phyloP scores from a whole-genome alignment of 2,888 invertebrate genomes.

The Drosophila ustulata region DNA sequence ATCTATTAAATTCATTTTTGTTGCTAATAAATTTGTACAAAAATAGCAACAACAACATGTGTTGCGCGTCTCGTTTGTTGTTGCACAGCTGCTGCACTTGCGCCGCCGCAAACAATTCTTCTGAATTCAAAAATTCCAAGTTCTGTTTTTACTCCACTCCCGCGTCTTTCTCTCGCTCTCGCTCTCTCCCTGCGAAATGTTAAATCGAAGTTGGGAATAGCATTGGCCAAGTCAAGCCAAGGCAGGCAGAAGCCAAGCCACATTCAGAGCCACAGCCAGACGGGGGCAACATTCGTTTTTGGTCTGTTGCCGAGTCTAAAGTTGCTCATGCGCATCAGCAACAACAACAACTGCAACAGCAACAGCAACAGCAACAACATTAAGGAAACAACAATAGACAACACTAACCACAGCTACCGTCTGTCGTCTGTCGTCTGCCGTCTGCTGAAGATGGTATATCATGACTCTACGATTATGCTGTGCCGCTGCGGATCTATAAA shows the following conservation, averaged over 20 bases:
- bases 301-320: conserved; percentile 31
- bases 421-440: conserved; percentile 29
- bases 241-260: neutral
- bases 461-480: conserved; percentile 23
- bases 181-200: conserved; percentile 44
- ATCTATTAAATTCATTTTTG: conserved; percentile 69
- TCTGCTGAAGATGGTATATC: conserved; percentile 51
- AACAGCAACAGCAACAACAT: conserved; percentile 17
- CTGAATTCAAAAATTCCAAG: conserved; percentile 59
- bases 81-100: conserved; percentile 44
- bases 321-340: conserved; percentile 74
- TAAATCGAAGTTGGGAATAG: conserved; percentile 44
- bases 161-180: neutral
- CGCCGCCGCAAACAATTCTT: conserved; percentile 45
- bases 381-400: conserved; percentile 43
- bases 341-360: conserved; percentile 44
- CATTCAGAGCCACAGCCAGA: neutral
- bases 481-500: conserved; percentile 19
- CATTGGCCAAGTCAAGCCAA: neutral
- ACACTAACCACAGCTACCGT: conserved; percentile 28
- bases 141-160: conserved; percentile 15
- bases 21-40: conserved; percentile 66
- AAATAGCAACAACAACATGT: conserved; percentile 49
- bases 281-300: conserved; percentile 27
- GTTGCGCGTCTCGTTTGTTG: conserved; percentile 14